phyloP scores from a whole-genome alignment of 2,888 invertebrate species.

The Parthenolecanium corni region DNA sequence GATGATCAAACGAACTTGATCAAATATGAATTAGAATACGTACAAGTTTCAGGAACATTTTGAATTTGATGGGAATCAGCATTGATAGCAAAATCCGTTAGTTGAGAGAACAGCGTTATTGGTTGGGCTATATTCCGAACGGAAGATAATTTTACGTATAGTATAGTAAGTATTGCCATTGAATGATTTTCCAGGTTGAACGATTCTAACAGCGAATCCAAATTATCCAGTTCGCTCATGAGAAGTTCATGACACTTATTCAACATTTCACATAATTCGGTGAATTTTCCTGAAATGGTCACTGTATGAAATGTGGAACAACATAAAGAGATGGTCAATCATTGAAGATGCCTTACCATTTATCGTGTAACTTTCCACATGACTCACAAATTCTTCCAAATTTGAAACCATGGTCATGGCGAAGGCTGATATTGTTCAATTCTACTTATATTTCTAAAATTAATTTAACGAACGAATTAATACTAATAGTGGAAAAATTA shows the following conservation, averaged over 20 bases:
- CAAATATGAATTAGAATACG: conserved; percentile 38
- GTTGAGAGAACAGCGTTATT: conserved; percentile 53
- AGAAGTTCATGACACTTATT: conserved; percentile 69
- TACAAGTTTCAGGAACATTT: conserved; percentile 74
- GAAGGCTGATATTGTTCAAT: not conserved
- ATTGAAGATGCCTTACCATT: conserved; percentile 4
- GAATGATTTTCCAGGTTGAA: conserved; percentile 85
- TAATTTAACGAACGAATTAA: too few relatives aligned
- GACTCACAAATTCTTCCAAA: conserved; percentile 17
- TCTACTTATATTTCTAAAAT: too few relatives aligned
- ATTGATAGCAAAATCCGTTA: conserved; percentile 72
- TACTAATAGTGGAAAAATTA: too few relatives aligned
- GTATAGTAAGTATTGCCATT: conserved; percentile 72
- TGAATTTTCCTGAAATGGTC: conserved; percentile 41
- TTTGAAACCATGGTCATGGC: conserved; percentile 16
- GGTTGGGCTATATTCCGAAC: not conserved
- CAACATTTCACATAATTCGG: conserved; percentile 59
- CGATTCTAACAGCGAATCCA: conserved; percentile 83
- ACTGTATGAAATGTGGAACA: not conserved
- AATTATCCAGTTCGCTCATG: conserved; percentile 66
- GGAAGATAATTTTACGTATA: conserved; percentile 55
- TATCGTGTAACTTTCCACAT: conserved; percentile 18
- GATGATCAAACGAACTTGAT: not conserved
- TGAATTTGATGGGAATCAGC: conserved; percentile 86
- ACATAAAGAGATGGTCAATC: not conserved